Conservation (phyloP, 2,888 invertebrate species). For the Entomobrya proxima region DNA sequence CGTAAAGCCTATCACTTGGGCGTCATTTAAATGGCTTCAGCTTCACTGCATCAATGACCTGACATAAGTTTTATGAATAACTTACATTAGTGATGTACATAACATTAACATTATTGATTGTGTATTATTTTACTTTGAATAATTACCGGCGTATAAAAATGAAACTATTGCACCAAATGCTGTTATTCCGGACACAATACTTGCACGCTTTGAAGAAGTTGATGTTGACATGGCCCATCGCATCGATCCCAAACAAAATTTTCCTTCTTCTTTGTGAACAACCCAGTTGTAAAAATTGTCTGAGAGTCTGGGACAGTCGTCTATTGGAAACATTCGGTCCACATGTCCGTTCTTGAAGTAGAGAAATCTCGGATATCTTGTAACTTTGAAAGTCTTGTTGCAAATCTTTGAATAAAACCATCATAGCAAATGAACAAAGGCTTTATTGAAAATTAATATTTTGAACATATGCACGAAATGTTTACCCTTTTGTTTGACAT, state of each 20-base stretch:
- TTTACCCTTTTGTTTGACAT: not conserved
- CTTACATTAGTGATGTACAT: no score
- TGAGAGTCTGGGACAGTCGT: not conserved
- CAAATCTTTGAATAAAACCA: slow-evolving; percentile 17
- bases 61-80: no score
- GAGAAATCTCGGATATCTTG: slow-evolving; percentile 39
- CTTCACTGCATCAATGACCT: no score
- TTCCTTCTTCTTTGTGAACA: slow-evolving; percentile 7
- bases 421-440: not conserved
- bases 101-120: no score
- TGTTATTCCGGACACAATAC: not conserved
- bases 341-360: slow-evolving; percentile 2
- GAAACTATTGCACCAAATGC: not conserved
- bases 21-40: no score
- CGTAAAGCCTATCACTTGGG: no score
- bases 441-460: not conserved
- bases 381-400: not conserved
- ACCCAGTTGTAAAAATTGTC: slow-evolving; percentile 50
- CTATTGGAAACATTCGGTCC: not conserved
- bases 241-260: slow-evolving; percentile 26
- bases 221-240: not conserved
- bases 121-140: no score
- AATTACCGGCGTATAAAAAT: not conserved
- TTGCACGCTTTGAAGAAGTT: not conserved
- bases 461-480: not conserved